Conservation (phyloP, 2,888 invertebrate genomes). For the Frankliniella intonsa region DNA sequence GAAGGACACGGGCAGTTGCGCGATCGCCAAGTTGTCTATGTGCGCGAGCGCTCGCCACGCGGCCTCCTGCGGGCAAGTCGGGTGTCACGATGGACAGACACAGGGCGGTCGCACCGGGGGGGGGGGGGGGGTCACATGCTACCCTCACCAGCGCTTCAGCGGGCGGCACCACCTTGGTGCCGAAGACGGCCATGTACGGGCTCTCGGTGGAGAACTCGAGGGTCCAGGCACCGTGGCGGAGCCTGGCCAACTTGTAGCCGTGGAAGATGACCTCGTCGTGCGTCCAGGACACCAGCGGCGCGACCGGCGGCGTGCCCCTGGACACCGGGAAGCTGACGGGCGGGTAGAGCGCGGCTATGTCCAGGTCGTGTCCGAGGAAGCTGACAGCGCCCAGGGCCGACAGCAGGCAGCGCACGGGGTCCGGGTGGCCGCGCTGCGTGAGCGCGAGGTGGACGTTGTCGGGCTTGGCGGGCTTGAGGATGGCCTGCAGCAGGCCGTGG, state of each 20-base stretch:
- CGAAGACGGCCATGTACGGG: background rate
- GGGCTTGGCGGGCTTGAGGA: conserved; percentile 57
- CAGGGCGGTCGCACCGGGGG: no score
- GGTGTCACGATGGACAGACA: no score
- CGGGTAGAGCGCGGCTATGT: conserved; percentile 72
- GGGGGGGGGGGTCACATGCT: no score
- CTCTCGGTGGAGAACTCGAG: background rate
- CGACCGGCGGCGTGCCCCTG: conserved; percentile 76
- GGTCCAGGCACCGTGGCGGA: background rate
- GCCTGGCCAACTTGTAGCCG: background rate
- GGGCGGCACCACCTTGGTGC: background rate
- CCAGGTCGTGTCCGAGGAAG: conserved; percentile 63
- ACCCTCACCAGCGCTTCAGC: background rate
- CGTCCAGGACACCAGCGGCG: conserved; percentile 80
- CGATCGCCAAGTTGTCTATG: background rate
- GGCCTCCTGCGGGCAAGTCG: background rate
- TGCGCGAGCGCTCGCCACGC: background rate
- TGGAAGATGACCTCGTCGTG: conserved; percentile 67
- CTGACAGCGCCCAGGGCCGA: conserved; percentile 46
- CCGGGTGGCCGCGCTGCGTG: conserved; percentile 55
- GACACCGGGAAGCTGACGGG: conserved; percentile 75
- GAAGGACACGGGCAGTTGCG: background rate
- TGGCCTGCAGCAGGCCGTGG: conserved; percentile 63
- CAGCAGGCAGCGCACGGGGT: conserved; percentile 47
- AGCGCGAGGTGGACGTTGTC: conserved; percentile 54